Conservation (phyloP, 2,797 vertebrate species). For the Galagoides demidoff region DNA sequence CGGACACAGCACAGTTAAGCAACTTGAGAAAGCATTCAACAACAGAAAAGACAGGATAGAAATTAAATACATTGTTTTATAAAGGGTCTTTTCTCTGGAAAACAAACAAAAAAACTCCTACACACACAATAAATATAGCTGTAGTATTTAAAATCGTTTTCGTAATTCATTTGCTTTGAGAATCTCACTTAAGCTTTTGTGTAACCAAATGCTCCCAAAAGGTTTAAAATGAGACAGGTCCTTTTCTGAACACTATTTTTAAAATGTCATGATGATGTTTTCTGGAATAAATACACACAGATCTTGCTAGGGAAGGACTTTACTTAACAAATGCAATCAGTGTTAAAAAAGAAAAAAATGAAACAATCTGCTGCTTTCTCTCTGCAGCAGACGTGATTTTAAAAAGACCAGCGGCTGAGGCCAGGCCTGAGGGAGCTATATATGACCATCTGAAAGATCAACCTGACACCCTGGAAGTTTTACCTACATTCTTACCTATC, state of each 20-base stretch:
- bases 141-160: background rate
- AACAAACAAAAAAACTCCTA: background rate
- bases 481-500: background rate
- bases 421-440: background rate
- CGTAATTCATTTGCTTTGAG: background rate
- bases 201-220: too few species aligned
- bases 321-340: too few species aligned
- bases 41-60: fast-evolving
- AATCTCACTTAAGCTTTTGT: background rate
- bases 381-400: background rate
- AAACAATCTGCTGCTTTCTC: slow-evolving; percentile 8
- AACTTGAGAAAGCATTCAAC: background rate
- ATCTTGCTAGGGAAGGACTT: too few species aligned
- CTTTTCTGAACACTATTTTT: fast-evolving
- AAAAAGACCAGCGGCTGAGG: background rate
- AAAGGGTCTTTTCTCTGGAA: too few species aligned
- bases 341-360: too few species aligned
- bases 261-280: fast-evolving
- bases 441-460: background rate
- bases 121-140: background rate
- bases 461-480: background rate
- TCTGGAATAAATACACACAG: fast-evolving
- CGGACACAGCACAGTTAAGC: too few species aligned
- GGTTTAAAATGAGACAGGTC: fast-evolving
- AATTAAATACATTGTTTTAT: background rate